A percentile compares a stretch with the other conserved stretches of the same genome.
Conservation (phyloP, 2,888 invertebrate genomes). For the Calameuta filiformis region DNA sequence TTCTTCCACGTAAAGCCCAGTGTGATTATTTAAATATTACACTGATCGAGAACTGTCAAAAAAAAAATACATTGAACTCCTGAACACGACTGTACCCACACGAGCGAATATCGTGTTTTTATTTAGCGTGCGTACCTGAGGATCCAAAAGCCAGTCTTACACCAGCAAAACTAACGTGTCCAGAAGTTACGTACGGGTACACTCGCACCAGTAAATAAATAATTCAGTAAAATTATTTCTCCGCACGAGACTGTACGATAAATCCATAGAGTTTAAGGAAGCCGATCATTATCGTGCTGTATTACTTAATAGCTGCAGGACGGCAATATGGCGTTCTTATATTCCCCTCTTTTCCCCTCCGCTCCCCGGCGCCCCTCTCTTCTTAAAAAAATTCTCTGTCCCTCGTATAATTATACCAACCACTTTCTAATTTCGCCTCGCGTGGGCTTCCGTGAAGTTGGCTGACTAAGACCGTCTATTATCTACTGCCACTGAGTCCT, state of each 20-base stretch:
- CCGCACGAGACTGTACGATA: background rate
- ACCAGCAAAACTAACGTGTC: background rate
- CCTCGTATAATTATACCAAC: slow-evolving; percentile 15
- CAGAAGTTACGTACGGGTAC: background rate
- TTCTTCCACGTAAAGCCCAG: no score
- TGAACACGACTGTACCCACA: background rate
- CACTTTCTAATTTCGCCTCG: slow-evolving; percentile 19
- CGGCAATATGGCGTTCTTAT: background rate
- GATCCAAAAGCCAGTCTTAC: background rate
- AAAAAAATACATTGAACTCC: no score
- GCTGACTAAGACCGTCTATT: background rate
- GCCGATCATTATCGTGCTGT: background rate
- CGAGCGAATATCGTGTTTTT: background rate
- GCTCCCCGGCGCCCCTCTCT: background rate
- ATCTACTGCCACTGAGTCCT: background rate
- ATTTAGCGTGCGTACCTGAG: background rate
- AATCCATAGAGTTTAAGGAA: background rate
- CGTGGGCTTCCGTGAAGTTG: background rate
- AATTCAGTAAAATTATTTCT: background rate
- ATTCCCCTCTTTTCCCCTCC: background rate
- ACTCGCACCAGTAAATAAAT: background rate
- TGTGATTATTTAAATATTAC: no score
- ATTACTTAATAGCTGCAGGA: background rate
- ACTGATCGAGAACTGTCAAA: no score
- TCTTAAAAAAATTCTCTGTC: background rate